Evolutionary conservation across 1,140 invertebrate genomes (phyloP).

Genomic region (Samia ricini): DNA sequence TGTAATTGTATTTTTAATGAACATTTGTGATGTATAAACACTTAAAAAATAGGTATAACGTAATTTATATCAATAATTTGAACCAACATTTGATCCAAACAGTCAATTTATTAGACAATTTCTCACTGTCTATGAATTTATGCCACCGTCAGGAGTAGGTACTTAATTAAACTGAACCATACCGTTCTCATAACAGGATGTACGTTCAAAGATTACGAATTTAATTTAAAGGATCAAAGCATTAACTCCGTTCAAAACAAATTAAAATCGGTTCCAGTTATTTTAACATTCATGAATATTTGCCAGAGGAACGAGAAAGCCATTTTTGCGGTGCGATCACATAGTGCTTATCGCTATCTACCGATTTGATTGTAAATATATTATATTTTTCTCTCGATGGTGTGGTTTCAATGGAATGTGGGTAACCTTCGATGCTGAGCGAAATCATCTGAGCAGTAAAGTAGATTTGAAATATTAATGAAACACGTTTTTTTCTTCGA

Average conservation of each 20-base stretch:
- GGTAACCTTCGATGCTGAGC: background rate
- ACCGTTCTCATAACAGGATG: background rate
- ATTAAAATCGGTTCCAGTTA: constrained; percentile 14
- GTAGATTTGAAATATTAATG: constrained; percentile 20
- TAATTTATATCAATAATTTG: too few relatives aligned
- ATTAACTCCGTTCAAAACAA: background rate
- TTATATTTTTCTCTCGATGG: constrained; percentile 7
- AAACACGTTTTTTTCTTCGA: background rate
- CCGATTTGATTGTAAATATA: background rate
- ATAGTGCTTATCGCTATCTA: background rate
- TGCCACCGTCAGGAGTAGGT: background rate
- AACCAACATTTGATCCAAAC: too few relatives aligned
- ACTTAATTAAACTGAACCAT: background rate
- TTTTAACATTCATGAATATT: constrained; percentile 14
- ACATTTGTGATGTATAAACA: too few relatives aligned
- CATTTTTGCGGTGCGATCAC: background rate
- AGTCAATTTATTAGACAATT: too few relatives aligned
- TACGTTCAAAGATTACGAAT: background rate
- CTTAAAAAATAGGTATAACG: too few relatives aligned
- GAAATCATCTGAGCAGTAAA: constrained; percentile 20
- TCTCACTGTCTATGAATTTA: background rate
- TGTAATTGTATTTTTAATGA: too few relatives aligned
- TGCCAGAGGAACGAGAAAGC: background rate
- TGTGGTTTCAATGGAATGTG: constrained; percentile 15
- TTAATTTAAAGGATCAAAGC: constrained; percentile 9